Conservation (phyloP, 2,797 vertebrate species). For the Arnoldichthys spilopterus region DNA sequence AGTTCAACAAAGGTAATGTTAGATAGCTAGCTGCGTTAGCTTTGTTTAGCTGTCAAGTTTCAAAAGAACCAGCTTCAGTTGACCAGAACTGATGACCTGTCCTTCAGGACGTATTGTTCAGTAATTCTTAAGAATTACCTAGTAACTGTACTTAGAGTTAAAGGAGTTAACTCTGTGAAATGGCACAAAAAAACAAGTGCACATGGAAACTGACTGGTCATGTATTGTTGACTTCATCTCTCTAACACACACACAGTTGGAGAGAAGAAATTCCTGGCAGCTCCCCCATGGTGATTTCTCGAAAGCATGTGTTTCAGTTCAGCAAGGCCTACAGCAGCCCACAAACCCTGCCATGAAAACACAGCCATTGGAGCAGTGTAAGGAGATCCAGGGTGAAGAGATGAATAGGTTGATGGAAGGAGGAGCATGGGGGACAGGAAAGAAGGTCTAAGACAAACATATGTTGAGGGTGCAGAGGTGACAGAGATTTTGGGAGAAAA, state of each 20-base stretch:
- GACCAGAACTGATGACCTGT: neutral
- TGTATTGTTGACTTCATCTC: slow-evolving; percentile 30
- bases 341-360: slow-evolving; percentile 43
- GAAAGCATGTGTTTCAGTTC: slow-evolving; percentile 57
- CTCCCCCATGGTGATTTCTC: slow-evolving; percentile 41
- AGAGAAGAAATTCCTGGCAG: slow-evolving; percentile 44
- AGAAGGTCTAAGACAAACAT: slow-evolving; percentile 25
- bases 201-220: slow-evolving; percentile 16
- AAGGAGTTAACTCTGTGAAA: neutral
- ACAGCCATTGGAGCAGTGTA: neutral
- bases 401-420: slow-evolving; percentile 24
- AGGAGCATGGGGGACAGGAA: slow-evolving; percentile 9
- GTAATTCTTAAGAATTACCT: neutral
- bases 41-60: neutral
- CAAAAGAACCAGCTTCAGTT: neutral
- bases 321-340: slow-evolving; percentile 23
- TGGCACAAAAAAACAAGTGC: neutral
- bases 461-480: neutral
- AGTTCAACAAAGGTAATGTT: no score
- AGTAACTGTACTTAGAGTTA: neutral
- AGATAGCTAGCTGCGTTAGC: no score
- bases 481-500: slow-evolving; percentile 19
- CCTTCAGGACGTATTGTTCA: neutral
- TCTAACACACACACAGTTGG: slow-evolving; percentile 27
- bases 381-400: slow-evolving; percentile 26